phyloP scores from a whole-genome alignment of 2,888 invertebrate genomes.

The Schizotus pectinicornis region DNA sequence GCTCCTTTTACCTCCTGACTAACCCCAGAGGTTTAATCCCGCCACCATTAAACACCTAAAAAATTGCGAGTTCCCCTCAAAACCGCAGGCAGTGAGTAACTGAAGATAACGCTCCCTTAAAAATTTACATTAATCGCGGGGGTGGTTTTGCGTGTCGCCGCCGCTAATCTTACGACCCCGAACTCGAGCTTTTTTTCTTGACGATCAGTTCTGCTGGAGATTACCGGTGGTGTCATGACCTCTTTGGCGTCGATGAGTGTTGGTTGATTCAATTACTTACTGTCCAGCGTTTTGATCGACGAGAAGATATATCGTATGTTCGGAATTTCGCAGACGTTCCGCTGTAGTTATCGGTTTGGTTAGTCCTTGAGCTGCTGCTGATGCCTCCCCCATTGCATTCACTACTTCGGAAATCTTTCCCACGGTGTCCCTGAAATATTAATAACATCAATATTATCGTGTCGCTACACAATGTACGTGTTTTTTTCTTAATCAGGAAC shows the following conservation, averaged over 20 bases:
- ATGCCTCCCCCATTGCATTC: conserved; percentile 74
- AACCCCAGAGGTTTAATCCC: too few species aligned
- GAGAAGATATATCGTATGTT: conserved; percentile 64
- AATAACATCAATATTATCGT: too few species aligned
- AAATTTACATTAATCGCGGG: conserved; percentile 11
- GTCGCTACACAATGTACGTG: too few species aligned
- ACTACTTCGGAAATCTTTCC: conserved; percentile 68
- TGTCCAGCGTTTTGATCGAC: conserved; percentile 62
- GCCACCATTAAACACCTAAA: too few species aligned
- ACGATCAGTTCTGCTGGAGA: neutral
- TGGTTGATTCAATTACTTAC: conserved; percentile 58
- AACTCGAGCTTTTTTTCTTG: conserved; percentile 4
- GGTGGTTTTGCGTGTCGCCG: conserved; percentile 16
- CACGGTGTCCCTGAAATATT: conserved; percentile 64
- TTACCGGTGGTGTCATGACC: too few species aligned
- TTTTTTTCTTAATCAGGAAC: too few species aligned
- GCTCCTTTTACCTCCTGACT: too few species aligned
- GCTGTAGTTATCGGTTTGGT: conserved; percentile 76
- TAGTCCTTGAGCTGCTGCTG: conserved; percentile 76
- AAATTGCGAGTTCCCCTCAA: neutral
- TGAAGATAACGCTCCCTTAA: too few species aligned
- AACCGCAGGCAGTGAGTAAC: neutral
- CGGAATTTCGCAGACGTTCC: conserved; percentile 68
- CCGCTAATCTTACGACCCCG: conserved; percentile 1
- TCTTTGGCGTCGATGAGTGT: neutral